A percentile compares a stretch with the other conserved stretches of the same genome.
phyloP scores from a whole-genome alignment of 2,797 vertebrate species.

The Pristis pectinata region DNA sequence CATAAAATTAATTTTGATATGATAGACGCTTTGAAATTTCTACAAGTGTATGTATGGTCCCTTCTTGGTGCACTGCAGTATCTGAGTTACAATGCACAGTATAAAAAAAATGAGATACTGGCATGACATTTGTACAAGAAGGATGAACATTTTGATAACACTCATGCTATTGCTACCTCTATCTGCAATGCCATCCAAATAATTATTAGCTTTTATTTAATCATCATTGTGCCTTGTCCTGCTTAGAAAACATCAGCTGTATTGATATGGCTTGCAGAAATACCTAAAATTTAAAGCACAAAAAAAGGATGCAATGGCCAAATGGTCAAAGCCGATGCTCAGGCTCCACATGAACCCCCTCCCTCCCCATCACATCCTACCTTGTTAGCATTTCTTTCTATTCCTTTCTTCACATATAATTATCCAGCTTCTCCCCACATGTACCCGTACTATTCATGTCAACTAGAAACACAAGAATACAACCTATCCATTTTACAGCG shows the following conservation, averaged over 20 bases:
- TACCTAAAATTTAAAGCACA: not conserved
- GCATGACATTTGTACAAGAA: not conserved
- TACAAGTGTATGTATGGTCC: not conserved
- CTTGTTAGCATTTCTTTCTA: not conserved
- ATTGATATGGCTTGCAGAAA: not conserved
- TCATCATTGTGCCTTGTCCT: not conserved
- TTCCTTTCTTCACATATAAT: not conserved
- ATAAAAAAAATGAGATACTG: not conserved
- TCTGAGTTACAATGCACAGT: not conserved
- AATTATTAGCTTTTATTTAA: not conserved
- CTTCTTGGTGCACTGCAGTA: not conserved
- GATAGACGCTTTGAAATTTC: not conserved
- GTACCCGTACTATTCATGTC: not conserved
- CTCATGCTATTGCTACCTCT: not conserved
- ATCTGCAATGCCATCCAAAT: not conserved
- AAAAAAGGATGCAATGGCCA: not conserved
- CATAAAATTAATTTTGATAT: slow-evolving; percentile 14
- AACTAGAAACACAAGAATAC: not conserved
- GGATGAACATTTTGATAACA: not conserved
- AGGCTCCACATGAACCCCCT: not conserved
- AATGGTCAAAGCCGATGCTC: not conserved
- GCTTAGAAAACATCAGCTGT: not conserved
- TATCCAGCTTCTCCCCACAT: not conserved
- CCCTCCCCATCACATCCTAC: not conserved
- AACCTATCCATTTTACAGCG: not conserved